Base-by-base conservation (phyloP, 1,140 invertebrate genomes). In the Diorhabda carinulata region DNA sequence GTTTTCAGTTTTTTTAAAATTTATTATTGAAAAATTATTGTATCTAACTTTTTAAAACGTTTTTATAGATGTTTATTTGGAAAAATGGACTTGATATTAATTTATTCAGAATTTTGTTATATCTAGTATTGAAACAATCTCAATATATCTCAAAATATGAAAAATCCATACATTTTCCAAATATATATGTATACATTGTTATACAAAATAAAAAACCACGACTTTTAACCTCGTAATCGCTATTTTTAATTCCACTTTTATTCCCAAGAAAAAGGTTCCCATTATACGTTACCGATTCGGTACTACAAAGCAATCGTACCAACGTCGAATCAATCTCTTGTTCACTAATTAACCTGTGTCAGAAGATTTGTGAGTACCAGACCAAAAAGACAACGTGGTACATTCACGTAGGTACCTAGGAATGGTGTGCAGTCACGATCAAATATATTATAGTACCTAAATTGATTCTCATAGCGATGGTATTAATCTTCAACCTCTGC, bases 401-500 rank as follows among this genome's bases (percentile, higher is more conserved):
- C 68, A 64, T 64, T 58, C 57, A 67, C 68, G 58, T 61, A 66
- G 57, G 47, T 52, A 52, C 47, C 47, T 52, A 52, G 47, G 47
- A 8, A 52, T 52, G 47, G 47, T 52, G 6, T 52, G 47, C n/a
- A 52, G 56, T 64, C 61, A 61, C 61, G 62, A 72, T 66, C 58
- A 72, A 69, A 72, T 70, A 70, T 70, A 70, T 70, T 70, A 70
- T 63, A 59, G 68, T 52, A 67, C 68, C 64, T 62, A 70, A 72
- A 72, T 72, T 72, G 71, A 72, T 72, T 72, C 71, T 67, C 71
- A 72, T 72, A 64, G 64, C 69, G 47, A 42, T 43, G 60, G 64
- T 70, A 72, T 72, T 72, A 72, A 72, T 72, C 67, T 64, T 52
- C 45, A 67, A 70, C 65, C 43, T 62, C 61, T 10, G 43, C 61